phyloP scores from a whole-genome alignment of 2,888 invertebrate genomes.

The Zelleria hepariella region DNA sequence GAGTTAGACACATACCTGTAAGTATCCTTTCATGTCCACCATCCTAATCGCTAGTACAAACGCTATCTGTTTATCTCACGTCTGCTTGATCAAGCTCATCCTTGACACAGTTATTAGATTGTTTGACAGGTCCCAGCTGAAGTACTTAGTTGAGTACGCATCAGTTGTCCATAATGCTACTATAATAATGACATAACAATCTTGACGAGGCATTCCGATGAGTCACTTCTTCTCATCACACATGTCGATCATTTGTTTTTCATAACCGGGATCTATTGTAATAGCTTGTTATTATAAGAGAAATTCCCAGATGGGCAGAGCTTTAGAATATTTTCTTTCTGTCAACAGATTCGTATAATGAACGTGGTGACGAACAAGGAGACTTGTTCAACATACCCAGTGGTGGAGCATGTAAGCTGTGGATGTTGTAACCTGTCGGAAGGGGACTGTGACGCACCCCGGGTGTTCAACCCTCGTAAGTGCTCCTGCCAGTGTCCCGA shows the following conservation, averaged over 20 bases:
- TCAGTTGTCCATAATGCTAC: constrained; percentile 25
- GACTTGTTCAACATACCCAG: constrained; percentile 44
- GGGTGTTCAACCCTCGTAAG: constrained; percentile 63
- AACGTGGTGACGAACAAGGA: constrained; percentile 52
- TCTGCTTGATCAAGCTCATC: constrained; percentile 32
- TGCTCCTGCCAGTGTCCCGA: constrained; percentile 64
- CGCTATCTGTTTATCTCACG: constrained; percentile 34
- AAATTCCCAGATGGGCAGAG: not conserved
- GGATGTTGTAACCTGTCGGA: constrained; percentile 43
- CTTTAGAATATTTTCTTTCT: constrained; percentile 8
- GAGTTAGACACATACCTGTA: constrained; percentile 47
- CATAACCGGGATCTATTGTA: not conserved
- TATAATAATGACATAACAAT: constrained; percentile 39
- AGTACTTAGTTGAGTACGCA: constrained; percentile 19
- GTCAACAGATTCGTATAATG: constrained; percentile 49
- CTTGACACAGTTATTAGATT: constrained; percentile 53
- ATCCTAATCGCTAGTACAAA: constrained; percentile 15
- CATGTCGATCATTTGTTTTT: not conserved
- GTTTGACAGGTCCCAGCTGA: constrained; percentile 15
- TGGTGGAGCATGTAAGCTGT: constrained; percentile 54
- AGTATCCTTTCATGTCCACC: constrained; percentile 19
- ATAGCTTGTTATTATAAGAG: not conserved
- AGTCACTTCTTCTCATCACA: not conserved
- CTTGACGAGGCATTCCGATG: not conserved
- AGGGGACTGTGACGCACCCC: constrained; percentile 38